Evolutionary conservation across 2,113 vertebrate species (phyloP), one percentile per base, ranked within the genome.

Genomic region (Circaetus gallicus): DNA sequence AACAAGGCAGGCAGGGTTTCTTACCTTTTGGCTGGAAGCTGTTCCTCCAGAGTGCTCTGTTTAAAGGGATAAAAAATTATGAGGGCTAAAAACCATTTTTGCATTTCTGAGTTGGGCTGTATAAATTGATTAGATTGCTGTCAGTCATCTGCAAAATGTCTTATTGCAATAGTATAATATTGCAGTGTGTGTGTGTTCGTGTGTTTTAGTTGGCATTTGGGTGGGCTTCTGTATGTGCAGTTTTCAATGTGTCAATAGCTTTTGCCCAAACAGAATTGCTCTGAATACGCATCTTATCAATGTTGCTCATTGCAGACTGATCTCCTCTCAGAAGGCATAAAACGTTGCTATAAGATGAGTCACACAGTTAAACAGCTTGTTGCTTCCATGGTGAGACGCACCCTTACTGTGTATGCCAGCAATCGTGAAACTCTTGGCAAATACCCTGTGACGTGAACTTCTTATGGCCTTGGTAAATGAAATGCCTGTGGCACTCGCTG

Each of bases 341-440:
- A 73, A 70, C 43, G 88, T 97, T 93, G 97, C 97, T 97, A 58
- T 63, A 70, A 87, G 92, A 92, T 98, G 98, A 98, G 96, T 98
- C 97, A 98, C 90, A 0, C 80, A 16, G 69, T 97, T 94, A 87
- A 82, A 73, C 96, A 96, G 96, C 97, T 96, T 90, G 89, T 96
- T 97, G 97, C 96, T 94, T 94, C 96, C 50, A 47, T 74, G 94
- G 87, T 92, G 95, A 92, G 97, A 93, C 92, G 50, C 92, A 42
- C 96, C 96, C 94, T 95, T 9, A 2, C 61, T n/a, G 90, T 65
- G 90, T 50, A 9, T 71, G 91, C 94, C 96, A 82, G 94, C 13
- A 45, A 43, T 80, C 93, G 9, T 22, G 85, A 45, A 90, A 61
- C 93, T 91, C 42, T 76, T 77, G 93, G 88, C 94, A 91, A 38